These are phyloP conservation scores for Watsonalla cultraria DNA, from an alignment of 2,888 invertebrate species.

Conservation along the genomic window DNA sequence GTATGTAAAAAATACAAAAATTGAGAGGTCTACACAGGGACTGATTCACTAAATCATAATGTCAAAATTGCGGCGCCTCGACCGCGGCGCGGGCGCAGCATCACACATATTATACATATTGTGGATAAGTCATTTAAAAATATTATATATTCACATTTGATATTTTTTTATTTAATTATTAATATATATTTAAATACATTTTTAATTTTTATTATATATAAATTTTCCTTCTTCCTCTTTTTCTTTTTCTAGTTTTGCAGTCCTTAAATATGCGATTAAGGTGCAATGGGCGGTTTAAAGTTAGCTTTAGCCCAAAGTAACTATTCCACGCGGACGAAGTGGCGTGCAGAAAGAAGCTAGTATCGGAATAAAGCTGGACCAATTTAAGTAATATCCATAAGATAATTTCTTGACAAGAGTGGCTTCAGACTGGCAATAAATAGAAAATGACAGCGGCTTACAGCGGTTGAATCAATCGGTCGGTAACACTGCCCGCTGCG, in stretches of 20 bases:
- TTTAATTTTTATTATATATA: too few species aligned
- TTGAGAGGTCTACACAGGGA: slow-evolving; percentile 27
- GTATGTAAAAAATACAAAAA: slow-evolving; percentile 26
- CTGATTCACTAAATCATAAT: slow-evolving; percentile 49
- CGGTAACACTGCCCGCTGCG: slow-evolving; percentile 37
- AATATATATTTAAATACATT: too few species aligned
- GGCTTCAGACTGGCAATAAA: slow-evolving; percentile 43
- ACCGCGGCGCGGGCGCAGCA: slow-evolving; percentile 9
- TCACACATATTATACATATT: slow-evolving; percentile 11
- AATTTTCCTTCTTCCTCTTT: too few species aligned
- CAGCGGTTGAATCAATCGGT: slow-evolving; percentile 50
- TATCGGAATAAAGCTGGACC: slow-evolving; percentile 4
- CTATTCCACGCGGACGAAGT: too few species aligned
- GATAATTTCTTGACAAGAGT: slow-evolving; percentile 9
- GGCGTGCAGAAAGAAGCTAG: slow-evolving; percentile 12
- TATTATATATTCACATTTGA: too few species aligned
- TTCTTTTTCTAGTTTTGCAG: too few species aligned
- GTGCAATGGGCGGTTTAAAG: too few species aligned
- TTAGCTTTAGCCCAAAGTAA: too few species aligned
- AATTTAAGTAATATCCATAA: slow-evolving; percentile 19
- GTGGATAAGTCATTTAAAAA: too few species aligned
- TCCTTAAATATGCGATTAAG: too few species aligned
- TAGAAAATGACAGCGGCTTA: slow-evolving; percentile 57
- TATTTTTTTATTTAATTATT: too few species aligned
- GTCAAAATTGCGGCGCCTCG: slow-evolving; percentile 45